These are phyloP conservation scores for Dendrolimus houi DNA, from an alignment of 2,888 invertebrate genomes.

Conservation along the genomic window DNA sequence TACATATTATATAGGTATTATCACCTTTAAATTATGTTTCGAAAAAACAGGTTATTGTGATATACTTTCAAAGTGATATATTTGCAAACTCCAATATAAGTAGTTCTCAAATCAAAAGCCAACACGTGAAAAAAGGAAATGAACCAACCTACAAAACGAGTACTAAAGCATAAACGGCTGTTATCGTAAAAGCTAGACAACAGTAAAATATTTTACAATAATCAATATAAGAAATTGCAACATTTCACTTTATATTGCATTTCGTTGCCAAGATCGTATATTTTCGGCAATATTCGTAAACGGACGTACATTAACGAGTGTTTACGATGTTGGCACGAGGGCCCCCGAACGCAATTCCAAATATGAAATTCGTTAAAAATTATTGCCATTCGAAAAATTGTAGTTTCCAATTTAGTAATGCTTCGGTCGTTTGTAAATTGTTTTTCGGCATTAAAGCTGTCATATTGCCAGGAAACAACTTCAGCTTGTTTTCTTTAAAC, in stretches of 20 bases:
- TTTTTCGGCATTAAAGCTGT: no score
- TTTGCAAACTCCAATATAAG: no score
- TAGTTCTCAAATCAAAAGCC: no score
- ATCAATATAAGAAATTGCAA: conserved; percentile 17
- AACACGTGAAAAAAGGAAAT: no score
- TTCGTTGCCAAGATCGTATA: conserved; percentile 32
- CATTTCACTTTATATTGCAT: conserved; percentile 23
- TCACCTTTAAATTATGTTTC: no score
- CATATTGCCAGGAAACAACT: no score
- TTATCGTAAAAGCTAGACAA: conserved; percentile 3
- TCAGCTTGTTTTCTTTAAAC: no score
- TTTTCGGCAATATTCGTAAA: conserved; percentile 18
- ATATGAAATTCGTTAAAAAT: conserved; percentile 18
- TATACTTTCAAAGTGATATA: no score
- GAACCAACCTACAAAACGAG: no score
- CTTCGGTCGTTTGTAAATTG: conserved; percentile 11
- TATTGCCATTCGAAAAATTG: background rate
- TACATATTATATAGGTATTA: no score
- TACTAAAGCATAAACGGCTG: background rate
- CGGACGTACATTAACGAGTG: background rate
- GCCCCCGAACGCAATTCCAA: conserved; percentile 10
- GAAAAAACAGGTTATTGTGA: no score
- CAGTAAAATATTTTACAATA: conserved; percentile 4
- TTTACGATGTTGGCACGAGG: conserved; percentile 5
- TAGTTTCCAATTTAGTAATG: conserved; percentile 35